A percentile compares a stretch with the other conserved stretches of the same genome.
Conservation (phyloP, 2,888 invertebrate species). For the Mimas tiliae region DNA sequence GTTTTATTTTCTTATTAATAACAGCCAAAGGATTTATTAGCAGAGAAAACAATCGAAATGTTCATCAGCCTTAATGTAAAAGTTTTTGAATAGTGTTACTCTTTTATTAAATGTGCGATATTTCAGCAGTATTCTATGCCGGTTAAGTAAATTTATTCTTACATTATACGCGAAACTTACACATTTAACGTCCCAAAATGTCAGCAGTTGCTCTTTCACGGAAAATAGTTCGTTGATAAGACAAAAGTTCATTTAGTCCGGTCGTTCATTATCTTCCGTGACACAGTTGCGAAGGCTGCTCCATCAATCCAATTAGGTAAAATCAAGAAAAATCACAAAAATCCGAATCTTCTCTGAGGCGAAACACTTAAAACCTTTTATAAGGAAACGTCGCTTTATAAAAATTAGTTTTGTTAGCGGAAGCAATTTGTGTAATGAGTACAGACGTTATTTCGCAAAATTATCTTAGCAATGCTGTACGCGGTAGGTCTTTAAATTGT, state of each 20-base stretch:
- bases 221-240: constrained; percentile 32
- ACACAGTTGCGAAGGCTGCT: constrained; percentile 68
- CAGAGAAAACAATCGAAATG: no score
- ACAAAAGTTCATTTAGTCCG: constrained; percentile 61
- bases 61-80: no score
- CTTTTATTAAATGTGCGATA: no score
- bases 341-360: not conserved
- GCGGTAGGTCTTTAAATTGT: not conserved
- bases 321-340: constrained; percentile 62
- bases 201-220: constrained; percentile 38
- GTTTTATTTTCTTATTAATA: no score
- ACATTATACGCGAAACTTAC: not conserved
- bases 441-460: constrained; percentile 11
- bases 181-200: constrained; percentile 32
- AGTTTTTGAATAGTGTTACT: no score
- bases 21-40: no score
- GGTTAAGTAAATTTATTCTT: not conserved
- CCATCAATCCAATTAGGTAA: constrained; percentile 75
- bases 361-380: not conserved
- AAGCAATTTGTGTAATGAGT: constrained; percentile 15
- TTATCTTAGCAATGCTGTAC: not conserved
- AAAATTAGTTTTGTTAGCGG: constrained; percentile 12
- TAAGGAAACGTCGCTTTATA: not conserved
- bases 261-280: constrained; percentile 71
- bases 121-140: not conserved